These are phyloP conservation scores for Anastrepha ludens DNA, from an alignment of 1,140 invertebrate genomes.

Conservation along the genomic window DNA sequence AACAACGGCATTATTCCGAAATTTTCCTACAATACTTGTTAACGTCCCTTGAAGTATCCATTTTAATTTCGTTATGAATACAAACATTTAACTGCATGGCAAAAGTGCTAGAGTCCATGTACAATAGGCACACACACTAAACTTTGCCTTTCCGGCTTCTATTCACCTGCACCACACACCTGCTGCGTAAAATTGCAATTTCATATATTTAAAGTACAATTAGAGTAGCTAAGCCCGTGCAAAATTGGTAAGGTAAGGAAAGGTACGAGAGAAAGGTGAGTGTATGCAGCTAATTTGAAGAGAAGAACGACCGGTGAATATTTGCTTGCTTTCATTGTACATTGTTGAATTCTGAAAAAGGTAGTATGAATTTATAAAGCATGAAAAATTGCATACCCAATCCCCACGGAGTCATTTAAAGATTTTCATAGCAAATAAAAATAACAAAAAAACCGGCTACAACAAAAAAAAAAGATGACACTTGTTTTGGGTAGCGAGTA, in stretches of 20 bases:
- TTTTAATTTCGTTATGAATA: slow-evolving; percentile 11
- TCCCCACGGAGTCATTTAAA: slow-evolving; percentile 12
- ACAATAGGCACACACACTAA: not conserved
- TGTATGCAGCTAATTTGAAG: not conserved
- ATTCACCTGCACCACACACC: slow-evolving; percentile 39
- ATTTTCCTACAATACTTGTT: no score
- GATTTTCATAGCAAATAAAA: slow-evolving; percentile 30
- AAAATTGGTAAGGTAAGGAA: not conserved
- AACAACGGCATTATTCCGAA: no score
- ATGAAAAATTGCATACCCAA: slow-evolving; percentile 33
- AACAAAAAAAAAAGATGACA: not conserved
- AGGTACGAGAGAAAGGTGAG: not conserved
- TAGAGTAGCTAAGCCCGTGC: not conserved
- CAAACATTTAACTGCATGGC: not conserved
- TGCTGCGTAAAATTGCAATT: slow-evolving; percentile 48
- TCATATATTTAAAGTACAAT: slow-evolving; percentile 49
- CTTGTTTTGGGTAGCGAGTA: not conserved
- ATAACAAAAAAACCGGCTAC: not conserved
- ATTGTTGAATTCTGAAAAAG: not conserved
- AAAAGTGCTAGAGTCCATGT: not conserved
- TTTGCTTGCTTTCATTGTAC: not conserved
- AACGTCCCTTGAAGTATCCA: not conserved
- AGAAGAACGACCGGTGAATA: no score
- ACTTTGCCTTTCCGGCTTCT: not conserved
- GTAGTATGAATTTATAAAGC: slow-evolving; percentile 16